Evolutionary conservation across 2,113 vertebrate genomes (phyloP), one percentile per base, ranked within the genome.

Genomic region (rat (Rattus norvegicus)): DNA sequence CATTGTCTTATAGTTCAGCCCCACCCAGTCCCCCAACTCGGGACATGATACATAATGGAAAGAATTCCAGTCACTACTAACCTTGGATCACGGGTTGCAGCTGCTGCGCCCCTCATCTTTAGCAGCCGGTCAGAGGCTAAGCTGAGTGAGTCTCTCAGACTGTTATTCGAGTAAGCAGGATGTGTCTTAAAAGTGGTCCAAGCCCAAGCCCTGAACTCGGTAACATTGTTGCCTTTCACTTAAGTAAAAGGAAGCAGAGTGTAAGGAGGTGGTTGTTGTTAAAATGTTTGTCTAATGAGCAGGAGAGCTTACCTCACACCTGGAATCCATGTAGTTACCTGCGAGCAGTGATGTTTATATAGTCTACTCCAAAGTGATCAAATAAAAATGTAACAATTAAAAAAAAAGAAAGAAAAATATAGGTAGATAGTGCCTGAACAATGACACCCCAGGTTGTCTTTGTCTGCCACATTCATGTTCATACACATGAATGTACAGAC

Each of bases 11-110:
- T 33, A 76, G 22, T 90, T 85, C 22, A 93, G 86, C 52, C 22
- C 49, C 52, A 26, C 52, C 70, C 76, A 75, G 77, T 69, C 67
- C 47, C 22, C 70, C 49, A 59, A n/a, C 56, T 63, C 61, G 83
- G 47, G 28, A 79, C 33, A 54, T 79, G 76, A 86, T 47, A 79
- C 17, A 39, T 13, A 16, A n/a, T 65, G 83, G 92, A 73, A 95
- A 90, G 83, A 94, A 77, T 89, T 39, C 84, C 28, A 56, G 70
- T 17, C 49, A 52, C 72, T 87, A 89, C 72, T 87, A 89, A 67
- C 77, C 73, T 28, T 33, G 76, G 81, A 76, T 69, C 79, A 19
- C 12, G 86, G 63, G 36, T 69, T 90, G 65, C 70, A 75, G 39
- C 69, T 90, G n/a, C 28, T 54, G 17, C 7, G 0, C n/a, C 2